Base-by-base conservation (phyloP, 2,113 vertebrate species). In the Illadopsis cleaveri region DNA sequence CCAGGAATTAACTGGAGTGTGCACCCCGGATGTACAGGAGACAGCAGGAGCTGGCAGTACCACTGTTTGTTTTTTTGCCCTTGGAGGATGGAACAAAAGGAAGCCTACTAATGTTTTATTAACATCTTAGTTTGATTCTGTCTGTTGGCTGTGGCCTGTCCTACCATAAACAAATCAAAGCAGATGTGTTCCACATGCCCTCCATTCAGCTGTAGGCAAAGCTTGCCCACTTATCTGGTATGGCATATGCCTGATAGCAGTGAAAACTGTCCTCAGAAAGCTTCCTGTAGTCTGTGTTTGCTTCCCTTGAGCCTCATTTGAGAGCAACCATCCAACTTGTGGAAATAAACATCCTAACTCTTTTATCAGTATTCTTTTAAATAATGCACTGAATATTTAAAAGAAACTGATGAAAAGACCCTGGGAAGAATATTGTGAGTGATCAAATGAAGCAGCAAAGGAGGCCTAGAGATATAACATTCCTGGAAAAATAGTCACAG, bases 181-280 rank as follows among this genome's bases (percentile, higher is more conserved):
- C 95, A 96, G 93, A 96, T 93, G 94, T 86, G 66, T 94, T 93
- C 90, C 95, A 96, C 86, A 48, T 94, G 90, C 94, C 86, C 86
- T 96, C n/a, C 15, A 2, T 85, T 91, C 85, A 93, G 95, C 92
- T 93, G 57, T 65, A 79, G 88, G 87, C 90, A 96, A 61, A 86
- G 42, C 61, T 92, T 94, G 81, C 81, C 94, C 83, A 64, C 25
- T 0, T 89, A 72, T 62, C 88, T 94, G 76, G 35, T 96, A 38
- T 14, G 45, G 22, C 3, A 4, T 53, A 54, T 80, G 65, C 40
- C 68, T 89, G 47, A 44, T 12, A 79, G 51, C 51, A 81, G 57
- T 57, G 68, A 93, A 82, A 91, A 76, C 47, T 86, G 64, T 61
- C 75, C 79, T 93, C 89, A 73, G 38, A 88, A 84, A 76, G 45